Percentiles rank a stretch among this genome's conserved stretches.
These are phyloP conservation scores for Mormyrus proboscirostris DNA, from an alignment of 2,797 vertebrate genomes.

Conservation along the genomic window DNA sequence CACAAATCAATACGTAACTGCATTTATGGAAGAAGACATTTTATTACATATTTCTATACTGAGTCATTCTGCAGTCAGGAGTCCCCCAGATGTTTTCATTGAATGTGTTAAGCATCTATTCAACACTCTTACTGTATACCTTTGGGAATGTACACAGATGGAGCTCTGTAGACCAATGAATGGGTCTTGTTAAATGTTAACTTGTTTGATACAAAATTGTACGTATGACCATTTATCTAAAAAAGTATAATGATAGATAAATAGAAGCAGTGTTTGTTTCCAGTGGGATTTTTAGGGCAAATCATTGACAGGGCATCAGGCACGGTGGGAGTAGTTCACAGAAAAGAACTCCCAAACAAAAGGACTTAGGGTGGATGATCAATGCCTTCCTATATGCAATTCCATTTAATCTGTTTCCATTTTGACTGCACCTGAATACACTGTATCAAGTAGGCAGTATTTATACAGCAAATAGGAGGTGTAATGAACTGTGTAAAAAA, in stretches of 20 bases:
- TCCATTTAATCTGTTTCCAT: neutral
- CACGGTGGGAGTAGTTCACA: neutral
- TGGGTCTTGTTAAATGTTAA: conserved; percentile 8
- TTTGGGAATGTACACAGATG: conserved; percentile 8
- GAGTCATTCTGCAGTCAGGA: neutral
- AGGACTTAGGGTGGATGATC: neutral
- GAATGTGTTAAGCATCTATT: conserved; percentile 10
- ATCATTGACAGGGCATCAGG: neutral
- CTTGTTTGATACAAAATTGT: neutral
- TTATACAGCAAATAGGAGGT: conserved; percentile 14
- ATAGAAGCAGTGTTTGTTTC: neutral
- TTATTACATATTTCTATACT: conserved; percentile 9
- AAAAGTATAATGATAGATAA: neutral
- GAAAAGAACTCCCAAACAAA: neutral
- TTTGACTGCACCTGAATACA: conserved; percentile 19
- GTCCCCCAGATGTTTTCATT: neutral
- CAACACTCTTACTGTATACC: neutral
- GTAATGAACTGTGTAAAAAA: neutral
- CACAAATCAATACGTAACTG: neutral
- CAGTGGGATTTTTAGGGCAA: neutral
- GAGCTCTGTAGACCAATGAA: neutral
- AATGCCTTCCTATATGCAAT: neutral
- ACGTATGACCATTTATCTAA: neutral
- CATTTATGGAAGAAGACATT: neutral
- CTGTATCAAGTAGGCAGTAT: neutral